Evolutionary conservation across 2,888 invertebrate species (phyloP), one percentile per base, ranked within the genome.

Genomic region (Callyntrura guangdongensis): DNA sequence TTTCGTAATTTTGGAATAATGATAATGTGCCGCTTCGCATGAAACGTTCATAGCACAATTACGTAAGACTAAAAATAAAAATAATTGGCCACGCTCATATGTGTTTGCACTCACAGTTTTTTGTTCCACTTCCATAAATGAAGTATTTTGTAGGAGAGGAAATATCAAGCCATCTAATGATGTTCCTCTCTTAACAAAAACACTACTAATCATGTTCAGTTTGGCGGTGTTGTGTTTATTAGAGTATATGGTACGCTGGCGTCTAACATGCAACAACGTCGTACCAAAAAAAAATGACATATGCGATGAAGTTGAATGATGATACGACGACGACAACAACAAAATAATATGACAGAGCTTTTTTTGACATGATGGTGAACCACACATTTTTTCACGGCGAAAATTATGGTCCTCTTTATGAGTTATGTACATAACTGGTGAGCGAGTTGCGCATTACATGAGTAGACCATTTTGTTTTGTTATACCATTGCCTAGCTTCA

Each of bases 251-350:
- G 47, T 47, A 47, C 47, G 11, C 59, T 11, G 4, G 25, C 64
- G 25, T 64, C 64, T 64, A 64, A 64, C 25, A 12, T 64, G 22
- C 25, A 64, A 6, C 64, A n/a, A n/a, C n/a, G n/a, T n/a, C 6
- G 12, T 11, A 74, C 45, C n/a, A n/a, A n/a, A n/a, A n/a, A n/a
- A n/a, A n/a, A n/a, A n/a, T n/a, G n/a, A n/a, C n/a, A n/a, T 81
- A 81, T 36, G 36, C n/a, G 81, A 17, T 61, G 59, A 81, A 61
- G 79, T 56, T 49, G 25, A n/a, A 81, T 81, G 81, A 67, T 20
- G 83, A 79, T 79, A 67, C 47, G 64, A 67, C 47, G 67, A n/a
- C n/a, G n/a, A n/a, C 83, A 83, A 22, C 49, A 67, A 83, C 67
- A 83, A n/a, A 83, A 83, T 83, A 17, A 83, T 67, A 49, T 20